A percentile compares a stretch with the other conserved stretches of the same genome.
These are phyloP conservation scores for Lipophrys pholis DNA, from an alignment of 2,113 vertebrate species.

Conservation along the genomic window DNA sequence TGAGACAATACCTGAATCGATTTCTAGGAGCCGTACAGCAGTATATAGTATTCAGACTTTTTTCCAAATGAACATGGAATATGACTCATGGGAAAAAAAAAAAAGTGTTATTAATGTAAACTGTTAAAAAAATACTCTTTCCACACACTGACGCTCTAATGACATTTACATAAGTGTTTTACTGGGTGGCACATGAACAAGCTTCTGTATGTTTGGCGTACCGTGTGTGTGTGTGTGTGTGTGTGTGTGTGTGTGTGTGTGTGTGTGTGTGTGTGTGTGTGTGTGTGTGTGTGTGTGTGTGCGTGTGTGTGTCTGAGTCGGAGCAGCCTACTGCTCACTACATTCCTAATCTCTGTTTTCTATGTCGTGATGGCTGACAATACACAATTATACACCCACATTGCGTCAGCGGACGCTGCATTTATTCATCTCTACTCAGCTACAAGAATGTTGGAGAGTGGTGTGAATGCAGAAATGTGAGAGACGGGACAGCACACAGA, in stretches of 20 bases:
- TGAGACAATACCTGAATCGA: not conserved
- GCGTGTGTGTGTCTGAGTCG: conserved; percentile 59
- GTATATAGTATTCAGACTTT: too few species aligned
- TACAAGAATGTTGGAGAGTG: not conserved
- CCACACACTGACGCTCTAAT: conserved; percentile 3
- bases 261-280: too few species aligned
- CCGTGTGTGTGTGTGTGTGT: not conserved
- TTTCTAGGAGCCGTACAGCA: too few species aligned
- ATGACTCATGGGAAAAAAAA: not conserved
- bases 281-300: not conserved
- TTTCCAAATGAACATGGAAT: too few species aligned
- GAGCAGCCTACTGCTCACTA: conserved; percentile 44
- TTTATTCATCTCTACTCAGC: conserved; percentile 48
- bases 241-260: not conserved
- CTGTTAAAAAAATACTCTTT: not conserved
- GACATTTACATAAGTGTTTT: conserved; percentile 4
- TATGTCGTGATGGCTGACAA: conserved; percentile 60
- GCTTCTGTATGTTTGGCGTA: conserved; percentile 12
- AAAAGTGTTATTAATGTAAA: not conserved
- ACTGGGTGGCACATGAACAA: conserved; percentile 9
- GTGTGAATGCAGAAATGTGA: conserved; percentile 24
- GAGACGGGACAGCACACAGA: not conserved
- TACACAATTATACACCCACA: conserved; percentile 65
- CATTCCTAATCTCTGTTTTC: conserved; percentile 49
- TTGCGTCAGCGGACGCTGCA: conserved; percentile 23